phyloP scores from a whole-genome alignment of 2,797 vertebrate genomes.

The Phrynocephalus forsythii region DNA sequence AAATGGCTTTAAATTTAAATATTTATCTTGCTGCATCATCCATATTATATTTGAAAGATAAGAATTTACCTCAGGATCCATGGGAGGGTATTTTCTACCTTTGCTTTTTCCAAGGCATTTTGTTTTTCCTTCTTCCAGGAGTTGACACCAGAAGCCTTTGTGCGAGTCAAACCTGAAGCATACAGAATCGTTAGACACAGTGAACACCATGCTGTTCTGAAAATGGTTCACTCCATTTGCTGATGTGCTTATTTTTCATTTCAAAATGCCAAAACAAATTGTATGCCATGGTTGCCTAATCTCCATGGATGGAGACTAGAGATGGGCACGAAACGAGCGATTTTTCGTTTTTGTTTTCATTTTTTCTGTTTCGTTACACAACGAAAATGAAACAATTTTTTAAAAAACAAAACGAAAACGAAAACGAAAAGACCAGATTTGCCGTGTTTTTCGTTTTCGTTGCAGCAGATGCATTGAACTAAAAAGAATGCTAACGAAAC shows the following conservation, averaged over 20 bases:
- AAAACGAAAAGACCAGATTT: too few relatives aligned
- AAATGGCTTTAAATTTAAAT: background rate
- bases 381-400: too few relatives aligned
- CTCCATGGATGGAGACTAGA: background rate
- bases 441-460: too few relatives aligned
- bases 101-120: conserved; percentile 96
- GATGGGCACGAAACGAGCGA: too few relatives aligned
- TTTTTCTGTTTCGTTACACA: too few relatives aligned
- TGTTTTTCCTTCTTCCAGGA: conserved; percentile 89
- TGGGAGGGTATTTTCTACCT: conserved; percentile 93
- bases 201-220: background rate
- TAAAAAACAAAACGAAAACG: too few relatives aligned
- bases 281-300: background rate
- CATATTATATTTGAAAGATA: background rate
- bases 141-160: conserved; percentile 97
- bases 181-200: conserved; percentile 9
- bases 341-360: too few relatives aligned
- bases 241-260: background rate
- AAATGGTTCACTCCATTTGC: background rate
- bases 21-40: background rate
- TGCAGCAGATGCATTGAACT: too few relatives aligned
- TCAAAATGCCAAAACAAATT: background rate
- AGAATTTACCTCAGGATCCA: conserved; percentile 86
- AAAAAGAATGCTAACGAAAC: too few relatives aligned
- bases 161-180: conserved; percentile 90